Percentiles rank a stretch among this genome's conserved stretches.
Evolutionary conservation across 2,113 vertebrate genomes (phyloP).

Genomic region (Salvator merianae): DNA sequence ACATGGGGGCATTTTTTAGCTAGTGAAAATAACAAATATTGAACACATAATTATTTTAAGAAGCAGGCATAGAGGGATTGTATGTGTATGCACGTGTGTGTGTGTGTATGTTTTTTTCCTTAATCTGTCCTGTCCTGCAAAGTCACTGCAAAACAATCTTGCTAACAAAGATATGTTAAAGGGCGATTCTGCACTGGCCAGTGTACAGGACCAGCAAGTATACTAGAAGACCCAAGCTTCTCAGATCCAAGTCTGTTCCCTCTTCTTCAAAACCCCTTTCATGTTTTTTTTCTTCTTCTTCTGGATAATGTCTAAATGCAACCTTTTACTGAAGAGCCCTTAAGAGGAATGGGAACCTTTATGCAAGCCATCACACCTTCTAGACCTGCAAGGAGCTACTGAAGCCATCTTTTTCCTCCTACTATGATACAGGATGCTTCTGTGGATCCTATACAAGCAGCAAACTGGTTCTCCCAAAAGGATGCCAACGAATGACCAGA

Average conservation of each 20-base stretch:
- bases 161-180: neutral
- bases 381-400: neutral
- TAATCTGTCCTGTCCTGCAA: neutral
- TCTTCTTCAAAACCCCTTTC: too few relatives aligned
- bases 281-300: neutral
- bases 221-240: too few relatives aligned
- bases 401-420: too few relatives aligned
- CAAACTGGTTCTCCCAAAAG: constrained; percentile 18
- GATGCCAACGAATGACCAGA: constrained; percentile 58
- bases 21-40: neutral
- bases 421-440: neutral
- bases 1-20: too few relatives aligned
- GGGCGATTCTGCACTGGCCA: too few relatives aligned
- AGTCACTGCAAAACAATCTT: neutral
- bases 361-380: neutral
- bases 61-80: neutral
- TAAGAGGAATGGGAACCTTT: too few relatives aligned
- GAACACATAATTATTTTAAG: neutral
- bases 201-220: too few relatives aligned
- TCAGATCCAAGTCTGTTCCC: too few relatives aligned
- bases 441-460: constrained; percentile 39
- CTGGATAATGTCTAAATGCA: neutral
- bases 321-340: neutral
- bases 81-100: too few relatives aligned
- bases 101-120: neutral